Evolutionary conservation across 2,888 invertebrate species (phyloP).

Genomic region (Dolichopus griseipennis): DNA sequence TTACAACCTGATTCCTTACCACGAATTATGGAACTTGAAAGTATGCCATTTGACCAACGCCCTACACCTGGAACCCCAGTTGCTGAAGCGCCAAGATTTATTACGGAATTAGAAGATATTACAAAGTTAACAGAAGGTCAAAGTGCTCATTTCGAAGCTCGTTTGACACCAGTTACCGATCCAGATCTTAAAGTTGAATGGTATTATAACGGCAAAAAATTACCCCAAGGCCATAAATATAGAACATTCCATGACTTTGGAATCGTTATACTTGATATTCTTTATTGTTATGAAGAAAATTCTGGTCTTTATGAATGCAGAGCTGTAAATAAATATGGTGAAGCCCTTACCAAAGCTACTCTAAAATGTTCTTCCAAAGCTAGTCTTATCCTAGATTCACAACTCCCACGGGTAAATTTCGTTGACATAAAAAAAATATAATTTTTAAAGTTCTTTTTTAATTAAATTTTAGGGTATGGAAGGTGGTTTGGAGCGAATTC

Average conservation of each 20-base stretch:
- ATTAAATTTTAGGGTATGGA: conserved; percentile 67
- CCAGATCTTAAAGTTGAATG: conserved; percentile 91
- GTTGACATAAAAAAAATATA: background rate
- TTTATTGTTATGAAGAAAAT: conserved; percentile 94
- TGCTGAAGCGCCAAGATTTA: conserved; percentile 79
- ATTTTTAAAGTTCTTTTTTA: conserved; percentile 8
- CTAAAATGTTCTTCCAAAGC: conserved; percentile 82
- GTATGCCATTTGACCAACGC: conserved; percentile 44
- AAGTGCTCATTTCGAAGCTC: conserved; percentile 87
- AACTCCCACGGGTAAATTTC: conserved; percentile 69
- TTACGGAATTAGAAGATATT: conserved; percentile 76
- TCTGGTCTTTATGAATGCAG: conserved; percentile 89
- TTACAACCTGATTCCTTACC: conserved; percentile 86
- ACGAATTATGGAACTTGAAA: conserved; percentile 78
- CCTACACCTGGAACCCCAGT: conserved; percentile 56
- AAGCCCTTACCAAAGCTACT: conserved; percentile 74
- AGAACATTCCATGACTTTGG: conserved; percentile 97
- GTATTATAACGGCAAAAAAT: conserved; percentile 87
- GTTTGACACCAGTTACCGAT: conserved; percentile 87
- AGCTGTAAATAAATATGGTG: conserved; percentile 84
- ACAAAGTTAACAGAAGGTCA: conserved; percentile 87
- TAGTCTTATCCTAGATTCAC: conserved; percentile 83
- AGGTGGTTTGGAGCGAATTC: conserved; percentile 87
- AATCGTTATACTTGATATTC: conserved; percentile 87
- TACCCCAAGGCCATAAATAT: conserved; percentile 91